phyloP scores from a whole-genome alignment of 2,888 invertebrate genomes.

The Cataglyphis albicans region DNA sequence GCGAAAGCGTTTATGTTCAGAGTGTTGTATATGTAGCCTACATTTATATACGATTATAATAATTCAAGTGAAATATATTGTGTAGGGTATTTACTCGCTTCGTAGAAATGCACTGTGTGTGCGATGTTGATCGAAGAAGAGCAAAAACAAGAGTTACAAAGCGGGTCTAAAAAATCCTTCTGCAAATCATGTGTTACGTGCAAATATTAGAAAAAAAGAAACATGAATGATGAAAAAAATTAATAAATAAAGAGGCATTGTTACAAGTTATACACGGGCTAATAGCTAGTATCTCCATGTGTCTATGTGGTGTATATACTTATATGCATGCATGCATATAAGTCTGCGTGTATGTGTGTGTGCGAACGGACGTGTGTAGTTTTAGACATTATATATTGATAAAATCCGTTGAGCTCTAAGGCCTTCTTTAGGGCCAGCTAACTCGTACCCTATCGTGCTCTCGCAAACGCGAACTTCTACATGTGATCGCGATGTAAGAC shows the following conservation, averaged over 20 bases:
- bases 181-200: constrained; percentile 72
- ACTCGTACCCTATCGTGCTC: constrained; percentile 47
- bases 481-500: constrained; percentile 71
- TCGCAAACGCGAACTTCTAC: constrained; percentile 60
- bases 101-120: constrained; percentile 35
- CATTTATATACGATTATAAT: constrained; percentile 57
- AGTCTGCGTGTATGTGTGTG: not conserved
- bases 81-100: constrained; percentile 57
- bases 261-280: constrained; percentile 81
- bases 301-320: constrained; percentile 69
- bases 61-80: constrained; percentile 50
- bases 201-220: constrained; percentile 60
- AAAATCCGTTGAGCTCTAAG: constrained; percentile 30
- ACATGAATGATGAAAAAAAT: constrained; percentile 71
- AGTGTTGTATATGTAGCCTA: constrained; percentile 63
- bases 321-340: constrained; percentile 66
- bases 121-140: constrained; percentile 49
- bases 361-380: constrained; percentile 51
- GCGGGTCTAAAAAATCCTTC: constrained; percentile 34
- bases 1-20: constrained; percentile 59
- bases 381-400: constrained; percentile 71
- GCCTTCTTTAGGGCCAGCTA: constrained; percentile 70
- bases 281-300: constrained; percentile 77
- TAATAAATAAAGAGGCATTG: constrained; percentile 83
- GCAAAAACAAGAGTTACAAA: constrained; percentile 39